phyloP scores from a whole-genome alignment of 2,797 vertebrate genomes.

The Poecilia wingei region DNA sequence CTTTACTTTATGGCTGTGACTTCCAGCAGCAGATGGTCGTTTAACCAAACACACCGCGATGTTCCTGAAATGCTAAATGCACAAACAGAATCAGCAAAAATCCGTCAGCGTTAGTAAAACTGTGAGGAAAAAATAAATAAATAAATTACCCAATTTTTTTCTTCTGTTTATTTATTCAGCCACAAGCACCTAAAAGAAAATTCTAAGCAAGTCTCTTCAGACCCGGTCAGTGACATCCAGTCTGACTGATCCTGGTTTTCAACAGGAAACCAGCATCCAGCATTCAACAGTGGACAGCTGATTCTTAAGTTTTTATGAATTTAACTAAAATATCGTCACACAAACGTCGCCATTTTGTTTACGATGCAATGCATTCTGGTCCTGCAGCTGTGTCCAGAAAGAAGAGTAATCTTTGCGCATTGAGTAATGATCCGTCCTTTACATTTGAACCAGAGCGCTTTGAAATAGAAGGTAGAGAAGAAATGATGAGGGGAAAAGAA shows the following conservation, averaged over 20 bases:
- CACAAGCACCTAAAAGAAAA: neutral
- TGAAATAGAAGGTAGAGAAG: neutral
- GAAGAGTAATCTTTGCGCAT: neutral
- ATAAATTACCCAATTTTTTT: neutral
- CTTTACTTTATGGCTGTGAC: neutral
- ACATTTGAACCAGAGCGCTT: neutral
- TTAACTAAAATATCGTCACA: neutral
- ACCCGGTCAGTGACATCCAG: too few relatives aligned
- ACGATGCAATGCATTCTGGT: neutral
- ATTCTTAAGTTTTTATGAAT: neutral
- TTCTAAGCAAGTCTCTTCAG: neutral
- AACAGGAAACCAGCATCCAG: neutral
- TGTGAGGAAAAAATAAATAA: neutral
- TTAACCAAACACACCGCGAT: slow-evolving; percentile 3
- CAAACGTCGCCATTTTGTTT: neutral
- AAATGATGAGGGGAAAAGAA: too few relatives aligned
- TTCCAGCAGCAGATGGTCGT: neutral
- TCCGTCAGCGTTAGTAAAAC: neutral
- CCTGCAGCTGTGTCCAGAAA: neutral
- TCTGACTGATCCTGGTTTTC: neutral
- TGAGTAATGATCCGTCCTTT: neutral
- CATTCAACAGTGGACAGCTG: neutral
- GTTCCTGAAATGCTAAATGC: neutral
- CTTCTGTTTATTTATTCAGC: neutral
- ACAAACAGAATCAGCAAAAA: neutral